Evolutionary conservation across 2,888 invertebrate genomes (phyloP).

Genomic region (Leptarthrus brevirostris): DNA sequence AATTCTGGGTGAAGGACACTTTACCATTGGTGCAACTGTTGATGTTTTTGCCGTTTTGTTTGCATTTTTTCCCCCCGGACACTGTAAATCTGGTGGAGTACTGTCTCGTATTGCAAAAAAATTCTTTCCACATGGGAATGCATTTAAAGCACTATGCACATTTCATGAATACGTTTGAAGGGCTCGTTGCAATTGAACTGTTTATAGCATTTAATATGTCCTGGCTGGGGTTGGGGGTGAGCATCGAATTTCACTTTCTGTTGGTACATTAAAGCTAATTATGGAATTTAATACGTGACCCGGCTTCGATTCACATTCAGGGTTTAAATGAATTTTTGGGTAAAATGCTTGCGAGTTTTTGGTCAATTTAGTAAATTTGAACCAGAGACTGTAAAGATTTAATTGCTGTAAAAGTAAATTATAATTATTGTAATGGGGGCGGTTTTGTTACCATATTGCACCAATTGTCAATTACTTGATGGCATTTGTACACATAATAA

Average conservation of each 20-base stretch:
- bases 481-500: no score
- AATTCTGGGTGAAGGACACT: constrained; percentile 54
- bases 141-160: background rate
- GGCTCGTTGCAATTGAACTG: constrained; percentile 41
- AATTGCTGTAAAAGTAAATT: constrained; percentile 28
- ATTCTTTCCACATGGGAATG: constrained; percentile 1
- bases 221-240: background rate
- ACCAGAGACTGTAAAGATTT: constrained; percentile 15
- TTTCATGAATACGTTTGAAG: constrained; percentile 16
- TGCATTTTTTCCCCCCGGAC: background rate
- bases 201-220: constrained; percentile 31
- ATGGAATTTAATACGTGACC: constrained; percentile 52
- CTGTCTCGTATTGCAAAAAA: background rate
- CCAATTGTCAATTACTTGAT: no score
- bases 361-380: constrained; percentile 18
- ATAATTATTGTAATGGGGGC: constrained; percentile 30
- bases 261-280: constrained; percentile 50
- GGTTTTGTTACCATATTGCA: background rate
- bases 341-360: constrained; percentile 17
- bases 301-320: constrained; percentile 5
- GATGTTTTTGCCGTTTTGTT: constrained; percentile 35
- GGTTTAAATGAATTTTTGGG: constrained; percentile 28
- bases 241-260: constrained; percentile 51
- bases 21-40: constrained; percentile 43
- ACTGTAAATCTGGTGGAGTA: constrained; percentile 32